Evolutionary conservation across 2,888 invertebrate species (phyloP), one percentile per base, ranked within the genome.

Genomic region (Dasypogon diadema): DNA sequence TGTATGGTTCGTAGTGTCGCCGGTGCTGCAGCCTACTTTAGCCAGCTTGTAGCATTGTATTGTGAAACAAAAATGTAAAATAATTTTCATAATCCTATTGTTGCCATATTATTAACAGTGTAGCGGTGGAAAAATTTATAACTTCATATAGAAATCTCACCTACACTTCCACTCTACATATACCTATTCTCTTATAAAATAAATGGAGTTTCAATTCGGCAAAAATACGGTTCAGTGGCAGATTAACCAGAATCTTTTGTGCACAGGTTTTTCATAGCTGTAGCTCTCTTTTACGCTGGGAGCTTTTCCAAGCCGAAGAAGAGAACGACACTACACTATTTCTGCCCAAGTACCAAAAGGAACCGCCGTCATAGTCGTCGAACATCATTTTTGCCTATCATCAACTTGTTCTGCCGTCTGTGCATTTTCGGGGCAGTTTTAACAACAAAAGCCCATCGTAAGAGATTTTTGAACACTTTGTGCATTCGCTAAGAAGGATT

Each of bases 371-470:
- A n/a, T n/a, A n/a, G n/a, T n/a, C n/a, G n/a, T n/a, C n/a, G 46
- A 14, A 48, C 42, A 48, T 65, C 65, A 46, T 65, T 65, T 65
- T 51, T 60, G n/a, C 58, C 65, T 37, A 48, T 65, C 48, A 37
- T 24, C 65, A 65, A 65, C 65, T 65, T 24, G 48, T 48, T n/a
- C 63, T 42, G 22, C 63, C 65, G 65, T 48, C 65, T 65, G 63
- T 63, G 60, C 65, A 46, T 65, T 65, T 65, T 48, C n/a, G n/a
- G 46, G 46, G 46, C 46, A 48, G 46, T 65, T 22, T 65, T 24
- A 37, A 18, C 24, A 60, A 37, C 58, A 37, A 60, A 60, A 30
- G 14, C 14, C 58, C 58, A 5, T 3, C 18, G 14, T 4, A 51
- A 21, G 18, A 51, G 16, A 51, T 12, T 51, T 21, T 22, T 65